These are phyloP conservation scores for Acrossocheilus fasciatus DNA, from an alignment of 2,797 vertebrate genomes.

Conservation along the genomic window DNA sequence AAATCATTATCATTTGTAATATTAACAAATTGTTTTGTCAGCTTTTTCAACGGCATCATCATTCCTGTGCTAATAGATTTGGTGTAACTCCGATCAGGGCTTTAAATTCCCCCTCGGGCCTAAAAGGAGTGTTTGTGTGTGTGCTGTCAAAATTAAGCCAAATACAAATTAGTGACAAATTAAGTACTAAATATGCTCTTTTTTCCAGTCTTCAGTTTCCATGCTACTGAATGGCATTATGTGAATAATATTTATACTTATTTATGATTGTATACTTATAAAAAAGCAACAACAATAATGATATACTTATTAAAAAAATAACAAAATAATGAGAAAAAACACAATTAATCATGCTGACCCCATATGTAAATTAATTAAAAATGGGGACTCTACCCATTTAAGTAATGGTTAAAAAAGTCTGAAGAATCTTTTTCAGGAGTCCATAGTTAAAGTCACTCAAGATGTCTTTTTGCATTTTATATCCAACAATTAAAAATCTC, in stretches of 20 bases:
- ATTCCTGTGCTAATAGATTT: constrained; percentile 81
- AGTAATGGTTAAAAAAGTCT: neutral
- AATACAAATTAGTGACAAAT: constrained; percentile 13
- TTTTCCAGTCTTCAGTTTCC: neutral
- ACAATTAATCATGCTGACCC: neutral
- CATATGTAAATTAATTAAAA: neutral
- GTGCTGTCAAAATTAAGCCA: constrained; percentile 30
- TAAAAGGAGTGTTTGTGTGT: constrained; percentile 23
- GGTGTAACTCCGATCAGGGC: constrained; percentile 60
- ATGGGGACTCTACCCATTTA: neutral
- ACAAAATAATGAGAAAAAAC: neutral
- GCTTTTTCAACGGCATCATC: constrained; percentile 79
- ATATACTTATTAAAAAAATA: neutral
- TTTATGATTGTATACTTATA: neutral
- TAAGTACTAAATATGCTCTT: neutral
- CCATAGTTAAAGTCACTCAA: neutral
- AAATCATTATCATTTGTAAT: constrained; percentile 87
- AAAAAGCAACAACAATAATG: neutral
- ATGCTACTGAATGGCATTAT: neutral
- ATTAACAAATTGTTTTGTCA: constrained; percentile 87
- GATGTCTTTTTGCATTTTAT: neutral
- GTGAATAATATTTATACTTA: neutral
- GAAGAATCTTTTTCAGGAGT: neutral
- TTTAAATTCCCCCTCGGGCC: constrained; percentile 45
- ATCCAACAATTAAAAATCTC: neutral